Conservation (phyloP, 2,888 invertebrate species). For the Microplitis manilae region DNA sequence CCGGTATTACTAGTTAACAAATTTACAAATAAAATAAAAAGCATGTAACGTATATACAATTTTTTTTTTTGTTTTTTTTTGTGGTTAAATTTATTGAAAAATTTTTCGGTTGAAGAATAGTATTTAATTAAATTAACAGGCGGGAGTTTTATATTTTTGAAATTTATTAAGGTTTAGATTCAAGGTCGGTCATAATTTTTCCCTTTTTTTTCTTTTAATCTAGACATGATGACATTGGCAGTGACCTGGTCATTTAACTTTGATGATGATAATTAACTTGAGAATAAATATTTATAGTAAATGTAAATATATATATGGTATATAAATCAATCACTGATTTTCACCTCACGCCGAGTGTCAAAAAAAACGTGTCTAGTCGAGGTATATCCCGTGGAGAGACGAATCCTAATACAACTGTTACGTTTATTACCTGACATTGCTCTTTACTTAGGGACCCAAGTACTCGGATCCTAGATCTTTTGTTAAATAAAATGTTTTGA, state of each 20-base stretch:
- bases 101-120: no score
- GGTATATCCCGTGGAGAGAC: not conserved
- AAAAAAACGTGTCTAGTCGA: not conserved
- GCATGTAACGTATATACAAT: not conserved
- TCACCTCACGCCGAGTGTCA: conserved; percentile 15
- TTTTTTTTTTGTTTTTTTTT: conserved; percentile 4
- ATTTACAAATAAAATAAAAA: not conserved
- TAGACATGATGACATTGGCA: no score
- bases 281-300: no score
- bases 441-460: not conserved
- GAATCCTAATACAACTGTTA: no score
- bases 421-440: not conserved
- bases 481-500: not conserved
- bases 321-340: conserved; percentile 25
- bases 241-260: no score
- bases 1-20: conserved; percentile 32
- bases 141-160: no score
- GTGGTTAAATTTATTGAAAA: not conserved
- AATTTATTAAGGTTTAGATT: no score
- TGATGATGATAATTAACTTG: no score
- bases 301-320: not conserved
- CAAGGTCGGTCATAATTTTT: no score
- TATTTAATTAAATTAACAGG: no score
- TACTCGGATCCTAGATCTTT: not conserved
- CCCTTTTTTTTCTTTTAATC: no score